These are phyloP conservation scores for Notolepis coatsorum DNA, from an alignment of 2,797 vertebrate species.

Conservation along the genomic window DNA sequence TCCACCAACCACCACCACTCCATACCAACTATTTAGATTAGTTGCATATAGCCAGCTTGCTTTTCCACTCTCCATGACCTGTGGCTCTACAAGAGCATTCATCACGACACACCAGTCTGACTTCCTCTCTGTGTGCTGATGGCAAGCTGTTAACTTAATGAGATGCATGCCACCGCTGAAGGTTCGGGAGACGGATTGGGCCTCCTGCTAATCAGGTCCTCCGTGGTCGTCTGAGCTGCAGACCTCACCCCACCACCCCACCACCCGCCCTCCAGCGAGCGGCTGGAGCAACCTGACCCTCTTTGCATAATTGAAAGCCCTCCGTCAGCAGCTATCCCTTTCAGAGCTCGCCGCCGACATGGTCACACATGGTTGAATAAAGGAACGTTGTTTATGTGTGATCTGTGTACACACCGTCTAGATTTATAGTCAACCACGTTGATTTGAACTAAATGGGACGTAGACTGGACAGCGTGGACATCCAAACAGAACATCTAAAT, in stretches of 20 bases:
- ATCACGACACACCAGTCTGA: slow-evolving; percentile 81
- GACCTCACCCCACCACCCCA: slow-evolving; percentile 70
- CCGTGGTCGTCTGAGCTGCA: slow-evolving; percentile 30
- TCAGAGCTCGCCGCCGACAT: slow-evolving; percentile 7
- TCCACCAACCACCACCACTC: too few species aligned
- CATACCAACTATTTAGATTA: too few species aligned
- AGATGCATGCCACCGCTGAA: slow-evolving; percentile 78
- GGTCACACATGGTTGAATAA: slow-evolving; percentile 7
- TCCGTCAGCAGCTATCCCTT: slow-evolving; percentile 28
- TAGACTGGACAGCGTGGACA: not conserved
- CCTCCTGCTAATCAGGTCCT: slow-evolving; percentile 76
- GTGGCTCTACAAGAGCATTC: slow-evolving; percentile 75
- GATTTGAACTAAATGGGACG: not conserved
- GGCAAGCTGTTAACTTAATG: slow-evolving; percentile 84
- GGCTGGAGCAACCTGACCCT: slow-evolving; percentile 54
- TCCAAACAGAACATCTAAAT: slow-evolving; percentile 3
- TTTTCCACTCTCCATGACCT: slow-evolving; percentile 69
- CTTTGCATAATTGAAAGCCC: slow-evolving; percentile 59
- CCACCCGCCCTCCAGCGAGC: slow-evolving; percentile 70
- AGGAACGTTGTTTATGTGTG: slow-evolving; percentile 13
- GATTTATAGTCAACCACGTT: too few species aligned
- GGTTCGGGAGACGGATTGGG: slow-evolving; percentile 75
- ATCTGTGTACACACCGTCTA: too few species aligned
- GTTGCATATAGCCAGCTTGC: slow-evolving; percentile 34
- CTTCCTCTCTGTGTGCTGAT: slow-evolving; percentile 79